phyloP scores from a whole-genome alignment of 2,113 vertebrate species.

The Xyrauchen texanus region DNA sequence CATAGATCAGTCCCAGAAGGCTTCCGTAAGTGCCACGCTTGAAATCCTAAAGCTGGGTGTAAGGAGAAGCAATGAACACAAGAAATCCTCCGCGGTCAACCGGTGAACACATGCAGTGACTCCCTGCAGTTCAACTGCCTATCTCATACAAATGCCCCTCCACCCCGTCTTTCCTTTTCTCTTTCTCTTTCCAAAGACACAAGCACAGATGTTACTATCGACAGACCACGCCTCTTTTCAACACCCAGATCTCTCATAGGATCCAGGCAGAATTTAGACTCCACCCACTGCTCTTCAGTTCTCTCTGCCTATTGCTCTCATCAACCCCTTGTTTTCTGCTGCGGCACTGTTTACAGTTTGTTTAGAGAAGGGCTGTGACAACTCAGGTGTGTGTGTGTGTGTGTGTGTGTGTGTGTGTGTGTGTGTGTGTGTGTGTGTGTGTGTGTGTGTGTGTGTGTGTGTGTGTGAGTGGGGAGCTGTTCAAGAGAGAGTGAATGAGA shows the following conservation, averaged over 20 bases:
- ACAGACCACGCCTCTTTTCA: slow-evolving; percentile 75
- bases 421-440: background rate
- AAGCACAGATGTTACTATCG: slow-evolving; percentile 77
- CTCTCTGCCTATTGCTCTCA: background rate
- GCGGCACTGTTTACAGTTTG: slow-evolving; percentile 58
- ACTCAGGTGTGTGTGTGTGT: slow-evolving; percentile 34
- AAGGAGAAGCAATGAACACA: background rate
- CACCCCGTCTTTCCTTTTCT: slow-evolving; percentile 19
- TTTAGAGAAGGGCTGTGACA: slow-evolving; percentile 44
- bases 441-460: slow-evolving; percentile 37
- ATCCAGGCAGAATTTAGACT: slow-evolving; percentile 58
- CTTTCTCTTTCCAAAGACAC: slow-evolving; percentile 55
- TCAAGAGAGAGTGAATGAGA: too few species aligned
- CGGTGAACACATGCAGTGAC: too few species aligned
- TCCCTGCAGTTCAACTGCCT: slow-evolving; percentile 24
- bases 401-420: background rate
- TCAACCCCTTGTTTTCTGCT: slow-evolving; percentile 28
- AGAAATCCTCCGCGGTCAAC: slow-evolving; percentile 23
- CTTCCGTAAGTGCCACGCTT: background rate
- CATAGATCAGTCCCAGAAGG: background rate
- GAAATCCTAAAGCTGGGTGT: slow-evolving; percentile 28
- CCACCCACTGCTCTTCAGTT: slow-evolving; percentile 58
- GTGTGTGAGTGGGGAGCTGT: too few species aligned
- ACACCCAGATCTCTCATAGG: slow-evolving; percentile 74
- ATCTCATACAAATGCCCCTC: slow-evolving; percentile 41